Evolutionary conservation across 2,113 vertebrate species (phyloP), one percentile per base, ranked within the genome.

Genomic region (Callocephalon fimbriatum): DNA sequence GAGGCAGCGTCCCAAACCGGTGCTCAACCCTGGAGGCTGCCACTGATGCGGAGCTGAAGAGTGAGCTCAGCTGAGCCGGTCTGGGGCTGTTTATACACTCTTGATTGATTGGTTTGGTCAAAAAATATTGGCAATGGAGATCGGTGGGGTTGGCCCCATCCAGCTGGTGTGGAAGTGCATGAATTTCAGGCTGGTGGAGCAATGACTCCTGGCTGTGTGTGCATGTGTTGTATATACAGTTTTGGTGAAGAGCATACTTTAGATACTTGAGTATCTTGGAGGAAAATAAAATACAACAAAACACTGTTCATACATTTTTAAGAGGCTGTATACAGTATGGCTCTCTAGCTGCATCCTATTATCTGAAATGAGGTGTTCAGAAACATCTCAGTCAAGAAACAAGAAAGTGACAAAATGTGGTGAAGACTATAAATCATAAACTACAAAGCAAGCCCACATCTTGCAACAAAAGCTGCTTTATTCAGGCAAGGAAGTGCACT

Each of bases 401-500:
- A 68, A 95, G 48, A 74, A 93, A 93, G 95, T 88, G 91, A 90
- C 83, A 96, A 96, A 97, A 84, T 70, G 79, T 51, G 90, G 91
- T 83, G 76, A 96, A 83, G 85, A 27, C 70, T 72, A 37, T 95
- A 81, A 86, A 95, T 93, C 80, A 90, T 88, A 70, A 96, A 78
- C 95, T 97, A 92, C 91, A 93, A 95, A 96, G 61, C 79, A 89
- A 81, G 76, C 95, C 80, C 83, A 81, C 90, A 81, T 86, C 91
- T 97, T 97, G 54, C 93, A 96, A 95, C 51, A 95, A 82, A 94
- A 97, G 61, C 82, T 88, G 81, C 96, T 97, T 97, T 97, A 98
- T 96, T 97, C 96, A 91, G 95, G 78, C 83, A 93, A 93, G 96
- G 94, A 97, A 38, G 75, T 95, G 86, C 87, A 94, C 91, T 98